phyloP scores from a whole-genome alignment of 2,888 invertebrate genomes.

The Parnassius glacialis region DNA sequence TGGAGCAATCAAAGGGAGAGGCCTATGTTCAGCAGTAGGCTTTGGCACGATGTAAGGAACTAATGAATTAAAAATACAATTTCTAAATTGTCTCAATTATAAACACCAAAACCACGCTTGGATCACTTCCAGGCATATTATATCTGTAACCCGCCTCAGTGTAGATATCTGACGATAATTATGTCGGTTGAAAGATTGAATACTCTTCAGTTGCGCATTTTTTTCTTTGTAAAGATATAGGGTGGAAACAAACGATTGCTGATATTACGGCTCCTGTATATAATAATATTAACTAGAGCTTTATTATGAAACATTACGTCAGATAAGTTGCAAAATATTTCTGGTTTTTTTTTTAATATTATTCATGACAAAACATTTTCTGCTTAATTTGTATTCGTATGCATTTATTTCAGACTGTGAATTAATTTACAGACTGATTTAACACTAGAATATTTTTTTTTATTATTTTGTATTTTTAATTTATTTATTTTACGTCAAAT shows the following conservation, averaged over 20 bases:
- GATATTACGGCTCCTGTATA: constrained; percentile 29
- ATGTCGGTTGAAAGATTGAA: constrained; percentile 71
- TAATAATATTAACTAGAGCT: constrained; percentile 7
- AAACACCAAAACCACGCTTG: constrained; percentile 16
- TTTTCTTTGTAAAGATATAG: constrained; percentile 38
- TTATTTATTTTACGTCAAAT: too few species aligned
- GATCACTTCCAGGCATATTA: constrained; percentile 36
- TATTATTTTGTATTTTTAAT: too few species aligned
- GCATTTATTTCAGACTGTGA: neutral
- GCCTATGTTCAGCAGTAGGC: too few species aligned
- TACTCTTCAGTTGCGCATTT: constrained; percentile 56
- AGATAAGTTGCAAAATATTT: too few species aligned
- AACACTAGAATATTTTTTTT: too few species aligned
- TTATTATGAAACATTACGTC: neutral
- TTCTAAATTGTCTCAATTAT: too few species aligned
- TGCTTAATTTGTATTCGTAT: too few species aligned
- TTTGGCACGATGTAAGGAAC: too few species aligned
- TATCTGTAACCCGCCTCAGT: constrained; percentile 36
- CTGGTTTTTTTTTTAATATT: too few species aligned
- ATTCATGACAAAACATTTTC: too few species aligned
- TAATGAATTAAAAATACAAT: too few species aligned
- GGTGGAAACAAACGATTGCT: constrained; percentile 39
- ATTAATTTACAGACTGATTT: neutral
- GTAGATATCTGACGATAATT: constrained; percentile 70
- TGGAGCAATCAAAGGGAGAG: too few species aligned